Percentiles rank a stretch among this genome's conserved stretches.
Evolutionary conservation across 2,888 invertebrate species (phyloP).

Genomic region (Mesochorus sp.): DNA sequence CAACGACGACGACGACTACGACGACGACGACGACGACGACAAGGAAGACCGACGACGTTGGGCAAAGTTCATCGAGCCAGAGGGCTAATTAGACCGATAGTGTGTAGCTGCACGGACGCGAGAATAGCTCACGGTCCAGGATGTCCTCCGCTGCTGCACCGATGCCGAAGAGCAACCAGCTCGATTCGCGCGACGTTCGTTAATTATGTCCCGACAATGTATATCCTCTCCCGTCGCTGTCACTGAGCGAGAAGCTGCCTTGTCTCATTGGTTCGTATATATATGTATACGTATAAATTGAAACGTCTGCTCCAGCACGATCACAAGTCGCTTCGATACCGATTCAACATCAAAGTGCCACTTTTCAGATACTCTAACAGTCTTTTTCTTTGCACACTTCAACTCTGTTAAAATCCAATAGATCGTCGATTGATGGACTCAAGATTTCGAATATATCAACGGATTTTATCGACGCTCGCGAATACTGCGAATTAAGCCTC

Average conservation of each 20-base stretch:
- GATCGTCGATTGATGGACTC: background rate
- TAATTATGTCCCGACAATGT: slow-evolving; percentile 32
- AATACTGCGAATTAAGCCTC: too few species aligned
- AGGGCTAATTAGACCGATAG: slow-evolving; percentile 66
- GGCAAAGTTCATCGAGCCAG: slow-evolving; percentile 63
- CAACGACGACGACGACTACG: too few species aligned
- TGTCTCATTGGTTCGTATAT: slow-evolving; percentile 7
- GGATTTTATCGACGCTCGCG: too few species aligned
- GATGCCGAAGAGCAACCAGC: slow-evolving; percentile 12
- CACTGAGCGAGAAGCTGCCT: background rate
- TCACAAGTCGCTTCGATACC: slow-evolving; percentile 36
- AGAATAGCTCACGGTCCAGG: slow-evolving; percentile 52
- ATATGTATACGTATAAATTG: too few species aligned
- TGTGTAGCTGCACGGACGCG: slow-evolving; percentile 12
- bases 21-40: slow-evolving; percentile 24
- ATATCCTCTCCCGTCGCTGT: background rate
- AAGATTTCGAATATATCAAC: background rate
- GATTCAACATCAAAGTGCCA: slow-evolving; percentile 27
- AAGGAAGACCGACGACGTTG: slow-evolving; percentile 9
- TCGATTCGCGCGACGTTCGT: slow-evolving; percentile 28
- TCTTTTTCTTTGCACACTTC: background rate
- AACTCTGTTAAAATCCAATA: background rate
- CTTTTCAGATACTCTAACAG: slow-evolving; percentile 4
- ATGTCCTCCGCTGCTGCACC: slow-evolving; percentile 56
- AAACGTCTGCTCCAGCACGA: background rate